Percentiles rank a stretch among this genome's conserved stretches.
Evolutionary conservation across 2,888 invertebrate species (phyloP).

Genomic region (Tuta absoluta): DNA sequence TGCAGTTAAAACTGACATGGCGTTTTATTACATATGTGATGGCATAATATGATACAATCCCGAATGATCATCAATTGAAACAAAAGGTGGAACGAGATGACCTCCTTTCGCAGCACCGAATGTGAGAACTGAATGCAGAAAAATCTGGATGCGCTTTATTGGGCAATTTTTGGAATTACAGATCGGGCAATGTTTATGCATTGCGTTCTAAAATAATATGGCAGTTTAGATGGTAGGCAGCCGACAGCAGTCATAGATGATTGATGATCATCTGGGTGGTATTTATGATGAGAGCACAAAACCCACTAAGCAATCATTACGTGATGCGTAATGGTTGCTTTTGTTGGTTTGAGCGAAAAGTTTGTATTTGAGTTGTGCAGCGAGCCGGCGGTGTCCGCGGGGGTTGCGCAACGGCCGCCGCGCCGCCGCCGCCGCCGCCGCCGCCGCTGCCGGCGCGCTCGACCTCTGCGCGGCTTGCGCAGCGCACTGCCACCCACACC

Average conservation of each 20-base stretch:
- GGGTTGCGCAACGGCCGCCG: constrained; percentile 23
- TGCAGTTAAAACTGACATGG: background rate
- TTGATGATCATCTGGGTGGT: constrained; percentile 21
- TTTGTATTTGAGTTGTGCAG: constrained; percentile 17
- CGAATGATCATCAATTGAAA: constrained; percentile 20
- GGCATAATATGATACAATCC: constrained; percentile 22
- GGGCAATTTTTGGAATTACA: constrained; percentile 12
- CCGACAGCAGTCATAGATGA: constrained; percentile 16
- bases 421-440: background rate
- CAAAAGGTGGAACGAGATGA: constrained; percentile 18
- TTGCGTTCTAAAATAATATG: background rate
- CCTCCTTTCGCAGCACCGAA: constrained; percentile 20
- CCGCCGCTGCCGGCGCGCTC: background rate
- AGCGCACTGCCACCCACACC: background rate
- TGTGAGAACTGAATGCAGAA: constrained; percentile 18
- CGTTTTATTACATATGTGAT: constrained; percentile 6
- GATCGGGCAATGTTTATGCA: constrained; percentile 5
- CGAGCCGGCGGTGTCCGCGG: background rate
- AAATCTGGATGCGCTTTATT: background rate
- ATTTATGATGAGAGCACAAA: constrained; percentile 14
- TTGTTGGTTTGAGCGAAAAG: constrained; percentile 26
- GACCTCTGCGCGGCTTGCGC: too few species aligned
- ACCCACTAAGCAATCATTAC: constrained; percentile 16
- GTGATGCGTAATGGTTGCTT: constrained; percentile 16
- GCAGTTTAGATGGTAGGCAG: background rate